Evolutionary conservation across 2,113 vertebrate genomes (phyloP).

Genomic region (Xenotilapia leptura): DNA sequence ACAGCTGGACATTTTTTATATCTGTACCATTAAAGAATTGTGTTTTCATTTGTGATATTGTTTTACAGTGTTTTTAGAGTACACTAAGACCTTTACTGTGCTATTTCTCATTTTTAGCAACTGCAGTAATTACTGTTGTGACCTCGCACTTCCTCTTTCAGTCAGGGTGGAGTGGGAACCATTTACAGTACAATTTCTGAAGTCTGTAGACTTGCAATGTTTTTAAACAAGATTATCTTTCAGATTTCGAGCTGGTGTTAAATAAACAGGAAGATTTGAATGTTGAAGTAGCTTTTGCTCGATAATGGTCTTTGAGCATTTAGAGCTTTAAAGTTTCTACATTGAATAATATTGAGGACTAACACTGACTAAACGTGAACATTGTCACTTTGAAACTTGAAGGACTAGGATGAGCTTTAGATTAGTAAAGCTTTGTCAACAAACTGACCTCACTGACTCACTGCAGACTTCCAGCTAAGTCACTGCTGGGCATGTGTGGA

Average conservation of each 20-base stretch:
- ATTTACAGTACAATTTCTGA: background rate
- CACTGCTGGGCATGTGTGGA: conserved; percentile 38
- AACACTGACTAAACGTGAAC: background rate
- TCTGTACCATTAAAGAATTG: background rate
- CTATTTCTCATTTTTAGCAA: conserved; percentile 19
- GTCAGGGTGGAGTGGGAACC: conserved; percentile 11
- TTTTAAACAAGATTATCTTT: background rate
- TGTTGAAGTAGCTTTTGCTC: background rate
- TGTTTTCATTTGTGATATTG: background rate
- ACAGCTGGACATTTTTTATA: background rate
- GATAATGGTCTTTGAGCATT: background rate
- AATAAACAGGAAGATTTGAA: background rate
- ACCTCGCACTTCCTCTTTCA: conserved; percentile 48
- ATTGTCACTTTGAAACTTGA: background rate
- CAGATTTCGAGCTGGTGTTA: background rate
- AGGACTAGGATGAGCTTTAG: background rate
- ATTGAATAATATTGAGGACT: background rate
- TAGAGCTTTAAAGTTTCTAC: background rate
- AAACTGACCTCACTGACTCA: conserved; percentile 5
- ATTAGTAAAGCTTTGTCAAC: background rate
- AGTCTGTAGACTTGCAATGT: background rate
- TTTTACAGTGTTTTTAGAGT: background rate
- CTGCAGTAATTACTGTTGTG: conserved; percentile 35
- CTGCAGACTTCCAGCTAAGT: conserved; percentile 41
- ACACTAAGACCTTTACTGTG: background rate